Base-by-base conservation (phyloP, 2,797 vertebrate genomes). In the Poecilia gillii region DNA sequence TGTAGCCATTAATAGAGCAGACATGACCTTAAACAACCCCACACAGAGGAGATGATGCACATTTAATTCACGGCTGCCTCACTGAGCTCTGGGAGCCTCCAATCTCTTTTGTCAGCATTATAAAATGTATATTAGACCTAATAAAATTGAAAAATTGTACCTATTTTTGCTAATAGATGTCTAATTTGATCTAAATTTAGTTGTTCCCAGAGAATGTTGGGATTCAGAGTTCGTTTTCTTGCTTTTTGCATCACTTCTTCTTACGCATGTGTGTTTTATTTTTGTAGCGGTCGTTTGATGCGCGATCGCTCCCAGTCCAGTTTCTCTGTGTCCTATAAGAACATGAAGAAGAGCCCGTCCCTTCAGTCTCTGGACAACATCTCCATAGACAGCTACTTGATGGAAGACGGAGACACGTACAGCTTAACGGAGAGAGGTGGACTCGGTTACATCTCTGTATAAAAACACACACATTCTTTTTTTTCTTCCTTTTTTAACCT, bases 311-410 rank as follows among this genome's bases (percentile, higher is more conserved):
- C 96, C 78, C 96, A 95, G 39, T 96, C 97, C 90, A 97, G 88
- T 84, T 97, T 97, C 93, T 95, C 94, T 9, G 96, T 98, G 91
- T 97, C 97, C 84, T 98, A 96, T 68, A 99, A 98, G 95, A 97
- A 96, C 91, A 96, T 98, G 96, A 98, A 97, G 94, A 97, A 97
- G 95, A 99, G 97, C 82, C 96, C 98, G 0, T 99, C 98, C 13
- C 96, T 99, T 81, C 96, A 97, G 86, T 99, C 98, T 36, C 84
- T 99, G 94, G 98, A 99, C 88, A 97, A 97, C 90, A 93, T 99
- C 87, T 99, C 98, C 84, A 96, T 99, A 72, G 98, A 99, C 90
- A 99, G 98, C 92, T 97, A 96, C 94, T 85, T 96, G 87, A 83
- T 99, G 86, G 98, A 99, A 92, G 98, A 98, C 70, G 96, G 97